Evolutionary conservation across 2,797 vertebrate species (phyloP), one percentile per base, ranked within the genome.

Genomic region (Rhinella marina): DNA sequence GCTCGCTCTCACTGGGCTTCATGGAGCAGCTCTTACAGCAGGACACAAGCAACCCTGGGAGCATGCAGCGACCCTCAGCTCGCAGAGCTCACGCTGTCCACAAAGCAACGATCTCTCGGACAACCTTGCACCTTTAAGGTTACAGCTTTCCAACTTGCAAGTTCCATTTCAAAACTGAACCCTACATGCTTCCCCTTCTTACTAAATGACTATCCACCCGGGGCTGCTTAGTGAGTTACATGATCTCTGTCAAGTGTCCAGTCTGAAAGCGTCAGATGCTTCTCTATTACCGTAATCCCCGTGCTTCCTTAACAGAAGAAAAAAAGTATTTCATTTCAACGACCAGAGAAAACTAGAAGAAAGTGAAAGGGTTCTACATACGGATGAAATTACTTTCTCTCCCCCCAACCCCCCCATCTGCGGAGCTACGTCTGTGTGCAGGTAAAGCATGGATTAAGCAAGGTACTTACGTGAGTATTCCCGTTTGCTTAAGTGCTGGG

Each of bases 401-500:
- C 66, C 59, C 27, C 84, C 21, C 84, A 0, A 3, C 75, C 61
- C 78, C 85, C 90, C 86, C 88, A 90, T 90, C 91, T 89, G 86
- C 87, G 90, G 64, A 54, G 82, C 76, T 81, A 27, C 68, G 41
- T 72, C 86, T 48, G 54, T 23, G 75, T 64, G 90, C 88, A 89
- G 85, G 84, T 25, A 88, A 66, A 85, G 59, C 83, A 66, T 21
- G 91, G 87, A 92, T 92, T 88, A 91, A 91, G 90, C 92, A 90
- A 93, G 94, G 91, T 97, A 98, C 97, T 99, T 97, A 98, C 97
- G 98, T 95, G 97, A 98, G 95, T 98, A 98, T 96, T 98, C 98
- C 97, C 98, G 96, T 95, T 97, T 99, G 97, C 98, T 99, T 96
- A 99, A 97, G 97, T 99, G 98, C 97, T 98, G 97, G 93, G 98